Base-by-base conservation (phyloP, 2,113 vertebrate genomes). In the Prionailurus bengalensis region DNA sequence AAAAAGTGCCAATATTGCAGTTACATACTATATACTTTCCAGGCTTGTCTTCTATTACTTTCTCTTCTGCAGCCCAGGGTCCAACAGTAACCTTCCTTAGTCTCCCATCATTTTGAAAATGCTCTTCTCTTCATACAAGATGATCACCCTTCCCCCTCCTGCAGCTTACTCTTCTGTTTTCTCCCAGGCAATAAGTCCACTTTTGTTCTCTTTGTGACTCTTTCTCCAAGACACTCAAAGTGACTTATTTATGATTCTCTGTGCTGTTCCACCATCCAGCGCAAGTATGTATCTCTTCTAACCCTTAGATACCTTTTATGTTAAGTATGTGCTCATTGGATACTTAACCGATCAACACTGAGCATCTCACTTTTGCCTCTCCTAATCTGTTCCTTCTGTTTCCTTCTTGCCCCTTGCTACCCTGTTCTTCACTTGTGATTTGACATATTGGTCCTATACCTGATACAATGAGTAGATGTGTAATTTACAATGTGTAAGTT, bases 11-110 rank as follows among this genome's bases (percentile, higher is more conserved):
- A 51, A n/a, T 45, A 39, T 48, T 36, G 58, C 21, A 79, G 16
- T 25, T 27, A 65, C 4, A 0, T 23, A 16, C 1, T 21, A 0
- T 7, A 33, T 4, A 8, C 1, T 73, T 87, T 17, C 9, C 0
- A 33, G 0, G 15, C 9, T 89, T 17, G 1, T 68, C 79, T 86
- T 48, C 73, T 3, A 4, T 68, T 25, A 14, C 29, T 85, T 27
- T 74, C 8, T 27, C 36, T 42, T 71, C 16, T 33, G 9, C 6
- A 63, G 7, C 2, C 3, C 0, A 9, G 58, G 29, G 23, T 39
- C 51, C 45, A 66, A 3, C 33, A 42, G 15, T 1, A 65, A 13
- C 4, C 31, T 74, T 33, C 73, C 70, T 13, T 25, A 39, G 5
- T 16, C 71, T 79, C 42, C 2, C 2, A 19, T 27, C 14, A 31